phyloP scores from a whole-genome alignment of 2,113 vertebrate species.

The Puffinus mauretanicus region DNA sequence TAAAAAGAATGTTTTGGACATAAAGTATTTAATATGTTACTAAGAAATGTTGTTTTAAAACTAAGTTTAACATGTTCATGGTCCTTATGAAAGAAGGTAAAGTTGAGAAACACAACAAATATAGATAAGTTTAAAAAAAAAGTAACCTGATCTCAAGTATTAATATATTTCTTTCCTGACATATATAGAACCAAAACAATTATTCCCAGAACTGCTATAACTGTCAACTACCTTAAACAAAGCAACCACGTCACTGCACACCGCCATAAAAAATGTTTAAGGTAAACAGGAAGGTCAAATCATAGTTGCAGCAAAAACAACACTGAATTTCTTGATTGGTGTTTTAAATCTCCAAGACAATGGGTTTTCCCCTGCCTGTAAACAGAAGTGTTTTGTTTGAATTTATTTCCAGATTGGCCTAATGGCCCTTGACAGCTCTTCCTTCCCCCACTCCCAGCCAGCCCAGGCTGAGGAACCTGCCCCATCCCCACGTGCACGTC shows the following conservation, averaged over 20 bases:
- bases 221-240: constrained; percentile 31
- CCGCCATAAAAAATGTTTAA: background rate
- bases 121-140: background rate
- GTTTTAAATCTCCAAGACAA: constrained; percentile 12
- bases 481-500: background rate
- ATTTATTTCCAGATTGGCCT: background rate
- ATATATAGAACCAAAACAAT: background rate
- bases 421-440: background rate
- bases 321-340: background rate
- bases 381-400: background rate
- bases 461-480: background rate
- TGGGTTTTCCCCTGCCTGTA: background rate
- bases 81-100: background rate
- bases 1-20: background rate
- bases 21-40: background rate
- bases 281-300: constrained; percentile 61
- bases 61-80: background rate
- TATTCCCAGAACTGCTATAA: background rate
- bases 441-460: background rate
- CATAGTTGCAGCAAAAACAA: background rate
- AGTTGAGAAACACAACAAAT: background rate
- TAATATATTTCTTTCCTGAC: background rate
- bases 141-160: background rate
- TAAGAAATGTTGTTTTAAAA: background rate
- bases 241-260: background rate